Base-by-base conservation (phyloP, 2,888 invertebrate genomes). In the Agrochola litura region DNA sequence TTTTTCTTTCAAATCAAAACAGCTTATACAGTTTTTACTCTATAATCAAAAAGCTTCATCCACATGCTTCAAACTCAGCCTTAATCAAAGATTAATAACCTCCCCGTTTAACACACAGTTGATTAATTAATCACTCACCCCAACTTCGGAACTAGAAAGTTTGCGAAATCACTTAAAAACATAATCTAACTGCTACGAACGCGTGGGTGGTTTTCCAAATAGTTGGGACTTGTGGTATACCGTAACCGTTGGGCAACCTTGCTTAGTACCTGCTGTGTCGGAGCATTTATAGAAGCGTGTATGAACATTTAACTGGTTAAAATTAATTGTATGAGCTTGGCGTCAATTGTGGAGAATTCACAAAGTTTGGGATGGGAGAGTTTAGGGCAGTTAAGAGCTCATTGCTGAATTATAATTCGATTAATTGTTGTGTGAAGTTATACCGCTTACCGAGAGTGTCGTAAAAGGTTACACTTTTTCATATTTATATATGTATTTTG, bases 81-180 rank as follows among this genome's bases (percentile, higher is more conserved):
- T 77, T 72, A 77, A 84, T 84, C 69, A 69, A 75, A 66, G 74
- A 84, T 84, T 84, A 81, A 83, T 74, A 84, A 81, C 72, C 43
- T 71, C 30, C 12, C 69, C 67, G 77, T 81, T 81, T 78, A 84
- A 70, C 70, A 83, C 61, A 46, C 77, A n/a, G 37, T 78, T 84
- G 70, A 84, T 84, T 83, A 85, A 85, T 85, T 66, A 85, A 85
- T 85, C 80, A 77, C 76, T 70, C 66, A 12, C 46, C 43, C 56
- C 46, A 71, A 82, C 61, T 80, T 74, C 58, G 71, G 14, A 71
- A 68, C 73, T 70, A 79, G 85, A 71, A 85, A 83, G 74, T 85
- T 85, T 25, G 25, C 41, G 37, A 85, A 85, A 85, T 81, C 74
- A 81, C 85, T 85, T 84, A 82, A 84, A 84, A 84, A 81, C 85